phyloP scores from a whole-genome alignment of 2,888 invertebrate species.

The Leucophora obtusa region DNA sequence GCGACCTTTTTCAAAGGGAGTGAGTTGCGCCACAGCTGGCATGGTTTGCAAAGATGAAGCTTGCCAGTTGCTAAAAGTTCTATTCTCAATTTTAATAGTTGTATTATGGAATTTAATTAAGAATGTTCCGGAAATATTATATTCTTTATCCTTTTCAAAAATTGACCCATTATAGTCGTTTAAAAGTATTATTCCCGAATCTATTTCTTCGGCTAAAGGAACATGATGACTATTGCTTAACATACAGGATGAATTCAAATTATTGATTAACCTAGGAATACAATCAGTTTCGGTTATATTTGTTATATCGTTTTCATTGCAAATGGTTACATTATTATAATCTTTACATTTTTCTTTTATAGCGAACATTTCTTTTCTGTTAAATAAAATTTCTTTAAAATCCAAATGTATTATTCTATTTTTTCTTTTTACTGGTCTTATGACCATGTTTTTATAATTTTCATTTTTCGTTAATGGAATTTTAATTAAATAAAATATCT shows the following conservation, averaged over 20 bases:
- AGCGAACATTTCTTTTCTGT: conserved; percentile 37
- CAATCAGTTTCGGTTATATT: conserved; percentile 26
- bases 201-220: conserved; percentile 21
- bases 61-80: conserved; percentile 26
- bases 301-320: conserved; percentile 20
- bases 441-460: not conserved
- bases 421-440: conserved; percentile 4
- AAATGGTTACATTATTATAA: conserved; percentile 4
- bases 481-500: not conserved
- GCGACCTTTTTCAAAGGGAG: not conserved
- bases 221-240: conserved; percentile 22
- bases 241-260: not conserved
- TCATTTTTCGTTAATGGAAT: not conserved
- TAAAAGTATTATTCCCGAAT: conserved; percentile 14
- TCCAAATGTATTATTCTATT: not conserved
- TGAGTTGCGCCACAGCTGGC: conserved; percentile 5
- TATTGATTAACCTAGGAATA: conserved; percentile 15
- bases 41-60: not conserved
- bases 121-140: conserved; percentile 15
- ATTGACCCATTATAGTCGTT: conserved; percentile 9
- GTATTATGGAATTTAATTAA: conserved; percentile 8
- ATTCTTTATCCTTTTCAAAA: not conserved
- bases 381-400: conserved; percentile 31
- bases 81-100: conserved; percentile 3
- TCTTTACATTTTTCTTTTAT: not conserved